phyloP scores from a whole-genome alignment of 2,113 vertebrate genomes.

The Aviceda subcristata region DNA sequence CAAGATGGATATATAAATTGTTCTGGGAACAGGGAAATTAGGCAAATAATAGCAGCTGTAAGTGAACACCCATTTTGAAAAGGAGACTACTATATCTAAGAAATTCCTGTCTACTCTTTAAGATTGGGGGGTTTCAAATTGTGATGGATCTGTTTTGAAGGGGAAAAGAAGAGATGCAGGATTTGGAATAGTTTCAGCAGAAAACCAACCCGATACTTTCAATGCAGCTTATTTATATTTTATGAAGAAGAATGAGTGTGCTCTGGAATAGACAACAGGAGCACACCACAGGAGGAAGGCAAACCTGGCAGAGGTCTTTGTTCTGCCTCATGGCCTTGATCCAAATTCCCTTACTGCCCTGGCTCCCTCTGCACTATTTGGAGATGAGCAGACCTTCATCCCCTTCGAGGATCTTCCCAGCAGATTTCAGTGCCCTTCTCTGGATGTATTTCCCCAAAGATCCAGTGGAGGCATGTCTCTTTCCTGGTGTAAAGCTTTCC shows the following conservation, averaged over 20 bases:
- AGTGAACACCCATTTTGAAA: background rate
- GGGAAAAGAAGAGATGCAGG: background rate
- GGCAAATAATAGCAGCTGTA: background rate
- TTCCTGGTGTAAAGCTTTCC: background rate
- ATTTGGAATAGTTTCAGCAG: background rate
- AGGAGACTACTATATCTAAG: background rate
- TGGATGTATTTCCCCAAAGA: background rate
- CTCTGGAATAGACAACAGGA: background rate
- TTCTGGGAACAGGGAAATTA: conserved; percentile 13
- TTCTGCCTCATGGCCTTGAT: background rate
- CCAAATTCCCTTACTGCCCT: background rate
- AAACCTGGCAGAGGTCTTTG: background rate
- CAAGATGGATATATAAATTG: background rate
- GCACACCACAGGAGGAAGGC: background rate
- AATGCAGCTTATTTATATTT: background rate
- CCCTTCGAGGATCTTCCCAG: background rate
- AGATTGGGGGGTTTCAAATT: background rate
- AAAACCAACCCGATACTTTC: background rate
- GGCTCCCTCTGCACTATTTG: background rate
- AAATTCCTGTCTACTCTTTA: background rate
- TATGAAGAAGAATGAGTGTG: background rate
- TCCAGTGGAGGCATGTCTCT: rapidly evolving
- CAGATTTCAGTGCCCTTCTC: background rate
- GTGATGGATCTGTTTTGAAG: background rate
- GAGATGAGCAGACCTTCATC: background rate